These are phyloP conservation scores for Liasis olivaceus DNA, from an alignment of 2,797 vertebrate genomes.

Conservation along the genomic window DNA sequence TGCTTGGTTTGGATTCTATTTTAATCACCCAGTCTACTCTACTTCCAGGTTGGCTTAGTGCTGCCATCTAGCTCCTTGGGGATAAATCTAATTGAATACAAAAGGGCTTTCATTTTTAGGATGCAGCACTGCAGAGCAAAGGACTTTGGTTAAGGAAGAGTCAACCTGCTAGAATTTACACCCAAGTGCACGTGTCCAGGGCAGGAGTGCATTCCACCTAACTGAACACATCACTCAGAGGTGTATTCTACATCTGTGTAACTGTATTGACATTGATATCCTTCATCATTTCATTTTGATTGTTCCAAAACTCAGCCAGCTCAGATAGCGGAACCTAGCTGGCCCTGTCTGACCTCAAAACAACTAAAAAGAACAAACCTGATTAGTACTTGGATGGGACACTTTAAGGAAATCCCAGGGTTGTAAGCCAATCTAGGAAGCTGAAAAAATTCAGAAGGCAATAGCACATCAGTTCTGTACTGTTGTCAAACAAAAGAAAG, in stretches of 20 bases:
- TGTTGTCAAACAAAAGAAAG: neutral
- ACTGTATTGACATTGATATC: neutral
- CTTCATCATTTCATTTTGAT: neutral
- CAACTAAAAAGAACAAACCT: neutral
- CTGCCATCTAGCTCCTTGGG: neutral
- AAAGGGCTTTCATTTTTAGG: neutral
- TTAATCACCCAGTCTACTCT: neutral
- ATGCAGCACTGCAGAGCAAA: neutral
- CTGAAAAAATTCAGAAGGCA: neutral
- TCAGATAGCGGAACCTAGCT: neutral
- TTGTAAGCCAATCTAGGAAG: neutral
- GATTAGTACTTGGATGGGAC: neutral
- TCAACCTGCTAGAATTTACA: neutral
- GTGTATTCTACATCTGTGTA: neutral
- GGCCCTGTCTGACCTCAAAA: neutral
- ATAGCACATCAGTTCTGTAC: neutral
- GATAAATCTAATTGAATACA: neutral
- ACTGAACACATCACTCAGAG: neutral
- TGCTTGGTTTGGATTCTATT: neutral
- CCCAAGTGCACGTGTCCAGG: neutral
- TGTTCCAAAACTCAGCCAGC: neutral
- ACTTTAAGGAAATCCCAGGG: neutral
- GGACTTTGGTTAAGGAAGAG: neutral
- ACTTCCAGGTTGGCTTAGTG: neutral
- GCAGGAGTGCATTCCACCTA: neutral